Evolutionary conservation across 2,113 vertebrate species (phyloP).

Genomic region (Phasianus colchicus): DNA sequence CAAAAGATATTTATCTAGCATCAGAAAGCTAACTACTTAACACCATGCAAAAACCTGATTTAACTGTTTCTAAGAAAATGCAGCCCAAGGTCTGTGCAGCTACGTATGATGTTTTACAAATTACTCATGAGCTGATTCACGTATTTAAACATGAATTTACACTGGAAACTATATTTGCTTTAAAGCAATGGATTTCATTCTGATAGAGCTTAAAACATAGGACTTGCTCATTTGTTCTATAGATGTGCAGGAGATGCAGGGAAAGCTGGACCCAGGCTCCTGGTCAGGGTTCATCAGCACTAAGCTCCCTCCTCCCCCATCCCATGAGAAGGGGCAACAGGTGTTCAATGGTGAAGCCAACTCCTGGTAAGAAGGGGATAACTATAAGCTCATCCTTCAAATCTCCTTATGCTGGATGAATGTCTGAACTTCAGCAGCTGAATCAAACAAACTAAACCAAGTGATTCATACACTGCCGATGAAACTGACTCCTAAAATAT

Average conservation of each 20-base stretch:
- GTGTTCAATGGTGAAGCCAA: background rate
- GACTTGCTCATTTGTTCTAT: background rate
- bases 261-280: background rate
- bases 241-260: background rate
- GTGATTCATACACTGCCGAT: background rate
- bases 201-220: background rate
- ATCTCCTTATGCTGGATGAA: background rate
- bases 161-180: background rate
- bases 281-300: background rate
- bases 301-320: background rate
- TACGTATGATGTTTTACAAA: background rate
- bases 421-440: background rate
- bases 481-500: background rate
- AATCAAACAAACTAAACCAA: conserved; percentile 7
- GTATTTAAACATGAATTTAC: background rate
- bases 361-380: background rate
- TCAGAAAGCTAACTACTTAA: background rate
- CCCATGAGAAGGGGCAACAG: background rate
- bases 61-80: background rate
- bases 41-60: background rate
- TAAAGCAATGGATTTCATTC: background rate
- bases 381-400: background rate
- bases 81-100: background rate
- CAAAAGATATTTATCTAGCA: background rate
- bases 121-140: background rate